Base-by-base conservation (phyloP, 2,797 vertebrate genomes). In the Syngnathus acus region DNA sequence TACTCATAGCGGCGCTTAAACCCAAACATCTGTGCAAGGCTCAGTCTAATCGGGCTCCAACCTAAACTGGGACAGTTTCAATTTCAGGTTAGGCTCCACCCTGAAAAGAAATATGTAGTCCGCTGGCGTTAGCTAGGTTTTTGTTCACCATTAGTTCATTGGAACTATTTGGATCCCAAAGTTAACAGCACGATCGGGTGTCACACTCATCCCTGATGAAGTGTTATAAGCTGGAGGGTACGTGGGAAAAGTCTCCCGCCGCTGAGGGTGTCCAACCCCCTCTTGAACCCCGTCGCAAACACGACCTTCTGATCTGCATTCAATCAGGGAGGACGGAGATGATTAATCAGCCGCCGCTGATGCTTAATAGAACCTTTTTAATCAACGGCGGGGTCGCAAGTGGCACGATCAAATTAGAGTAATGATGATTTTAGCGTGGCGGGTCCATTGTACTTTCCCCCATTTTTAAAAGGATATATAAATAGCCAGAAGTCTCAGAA, bases 311-410 rank as follows among this genome's bases (percentile, higher is more conserved):
- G 71, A 75, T 71, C 61, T 63, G 69, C 62, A 66, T 72, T 80
- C 67, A 61, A 70, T 72, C 70, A 72, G 68, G 61, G 68, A 73
- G 79, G 81, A 88, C 86, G 71, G 88, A 84, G 86, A 84, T 54
- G 3, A 69, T 68, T 51, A 66, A 58, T 58, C 55, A 58, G 55
- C 14, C 55, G 5, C 55, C 9, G 38, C 55, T 7, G 32, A 58
- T 58, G 26, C 55, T 58, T 58, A 26, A 14, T 9, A 5, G 10
- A 14, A 1, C 21, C 21, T 23, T 54, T 72, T 58, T 67, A 80
- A 87, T 89, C 78, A 88, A 79, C 84, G 79, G 39, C 51, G 40
- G 71, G 64, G 66, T 77, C 71, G 69, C 66, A 68, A 64, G 60
- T 62, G 67, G 66, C 55, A 37, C 55, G 26, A 58, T 58, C 55